Percentiles rank a stretch among this genome's conserved stretches.
Evolutionary conservation across 2,888 invertebrate genomes (phyloP).

Genomic region (Agriotes lineatus): DNA sequence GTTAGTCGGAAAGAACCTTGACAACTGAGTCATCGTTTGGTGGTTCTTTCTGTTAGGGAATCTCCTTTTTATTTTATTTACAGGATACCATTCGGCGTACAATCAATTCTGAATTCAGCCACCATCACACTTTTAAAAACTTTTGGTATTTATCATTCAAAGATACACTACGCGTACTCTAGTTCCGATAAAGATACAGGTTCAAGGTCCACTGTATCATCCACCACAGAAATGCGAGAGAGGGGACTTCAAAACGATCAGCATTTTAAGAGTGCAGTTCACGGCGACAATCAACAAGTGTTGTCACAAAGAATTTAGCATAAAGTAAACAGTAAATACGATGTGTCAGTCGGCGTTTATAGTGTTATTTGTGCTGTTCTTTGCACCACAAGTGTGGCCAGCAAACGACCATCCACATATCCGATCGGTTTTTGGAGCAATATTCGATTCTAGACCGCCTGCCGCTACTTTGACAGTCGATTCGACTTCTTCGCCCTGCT

Average conservation of each 20-base stretch:
- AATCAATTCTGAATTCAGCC: too few species aligned
- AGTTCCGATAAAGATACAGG: conserved; percentile 64
- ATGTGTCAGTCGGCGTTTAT: conserved; percentile 47
- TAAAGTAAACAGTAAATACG: conserved; percentile 39
- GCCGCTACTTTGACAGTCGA: conserved; percentile 24
- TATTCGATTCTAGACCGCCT: conserved; percentile 48
- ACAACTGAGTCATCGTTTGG: too few species aligned
- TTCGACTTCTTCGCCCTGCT: conserved; percentile 35
- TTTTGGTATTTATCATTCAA: conserved; percentile 29
- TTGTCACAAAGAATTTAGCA: conserved; percentile 37
- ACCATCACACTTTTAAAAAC: background rate
- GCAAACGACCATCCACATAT: conserved; percentile 47
- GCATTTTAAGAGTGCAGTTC: conserved; percentile 63
- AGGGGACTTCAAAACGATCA: conserved; percentile 62
- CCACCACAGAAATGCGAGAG: conserved; percentile 64
- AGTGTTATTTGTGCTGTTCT: conserved; percentile 47
- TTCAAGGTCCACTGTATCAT: conserved; percentile 67
- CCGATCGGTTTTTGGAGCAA: conserved; percentile 58
- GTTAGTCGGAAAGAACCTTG: too few species aligned
- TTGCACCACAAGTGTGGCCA: conserved; percentile 27
- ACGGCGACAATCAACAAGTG: conserved; percentile 53
- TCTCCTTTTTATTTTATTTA: too few species aligned
- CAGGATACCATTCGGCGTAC: too few species aligned
- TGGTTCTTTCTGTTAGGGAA: too few species aligned
- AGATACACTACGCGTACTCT: conserved; percentile 52